phyloP scores from a whole-genome alignment of 2,888 invertebrate species.

The Dryocosmus kuriphilus region DNA sequence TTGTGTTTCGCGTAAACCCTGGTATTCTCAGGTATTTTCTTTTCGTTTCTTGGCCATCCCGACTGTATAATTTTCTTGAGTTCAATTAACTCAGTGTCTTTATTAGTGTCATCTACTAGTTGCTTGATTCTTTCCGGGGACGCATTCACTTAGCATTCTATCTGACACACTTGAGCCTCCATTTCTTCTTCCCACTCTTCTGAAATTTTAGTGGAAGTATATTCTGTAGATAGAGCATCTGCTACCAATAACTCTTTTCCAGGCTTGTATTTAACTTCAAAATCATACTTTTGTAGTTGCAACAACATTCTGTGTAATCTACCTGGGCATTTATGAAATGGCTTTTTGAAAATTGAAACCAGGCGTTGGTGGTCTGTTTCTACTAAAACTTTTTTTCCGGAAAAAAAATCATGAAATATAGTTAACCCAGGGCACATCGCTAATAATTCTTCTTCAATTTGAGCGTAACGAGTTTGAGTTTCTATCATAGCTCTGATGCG shows the following conservation, averaged over 20 bases:
- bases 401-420: no score
- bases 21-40: no score
- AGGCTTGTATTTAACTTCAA: conserved; percentile 46
- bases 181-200: background rate
- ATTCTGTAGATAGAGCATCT: conserved; percentile 48
- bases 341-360: background rate
- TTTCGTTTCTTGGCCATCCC: no score
- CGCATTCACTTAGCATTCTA: background rate
- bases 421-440: no score
- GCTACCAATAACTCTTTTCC: conserved; percentile 50
- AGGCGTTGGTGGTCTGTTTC: background rate
- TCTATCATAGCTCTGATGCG: no score
- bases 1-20: no score
- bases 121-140: background rate
- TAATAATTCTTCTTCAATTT: no score
- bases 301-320: conserved; percentile 53
- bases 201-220: background rate
- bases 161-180: background rate
- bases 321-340: conserved; percentile 15
- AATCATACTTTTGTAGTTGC: conserved; percentile 45
- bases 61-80: no score
- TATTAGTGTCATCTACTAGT: background rate
- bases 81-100: no score
- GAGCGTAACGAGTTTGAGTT: no score
- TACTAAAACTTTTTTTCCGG: background rate